phyloP scores from a whole-genome alignment of 2,113 vertebrate genomes.

The Anolis carolinensis region DNA sequence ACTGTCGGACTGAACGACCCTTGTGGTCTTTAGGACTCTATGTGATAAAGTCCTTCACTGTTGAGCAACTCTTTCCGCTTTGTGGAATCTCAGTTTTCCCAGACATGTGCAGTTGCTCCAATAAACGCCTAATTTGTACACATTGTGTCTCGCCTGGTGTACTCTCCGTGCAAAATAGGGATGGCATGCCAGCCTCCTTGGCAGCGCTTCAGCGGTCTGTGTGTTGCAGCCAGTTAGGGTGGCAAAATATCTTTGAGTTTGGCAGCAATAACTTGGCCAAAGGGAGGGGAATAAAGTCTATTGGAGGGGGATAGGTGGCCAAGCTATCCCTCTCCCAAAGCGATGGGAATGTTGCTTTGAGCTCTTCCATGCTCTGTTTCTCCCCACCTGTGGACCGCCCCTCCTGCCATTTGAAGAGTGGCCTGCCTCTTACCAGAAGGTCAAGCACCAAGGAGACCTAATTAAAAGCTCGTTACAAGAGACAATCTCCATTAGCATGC shows the following conservation, averaged over 20 bases:
- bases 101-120: too few species aligned
- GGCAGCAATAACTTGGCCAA: neutral
- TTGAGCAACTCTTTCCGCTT: too few species aligned
- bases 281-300: neutral
- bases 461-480: constrained; percentile 82
- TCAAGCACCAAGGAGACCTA: constrained; percentile 77
- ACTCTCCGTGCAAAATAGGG: neutral
- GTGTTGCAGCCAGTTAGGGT: neutral
- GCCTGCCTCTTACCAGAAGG: constrained; percentile 70
- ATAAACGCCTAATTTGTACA: too few species aligned
- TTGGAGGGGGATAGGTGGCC: neutral
- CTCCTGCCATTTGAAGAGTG: constrained; percentile 53
- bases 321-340: neutral
- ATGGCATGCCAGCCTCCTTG: neutral
- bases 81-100: too few species aligned
- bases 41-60: too few species aligned
- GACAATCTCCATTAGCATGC: constrained; percentile 75
- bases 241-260: neutral
- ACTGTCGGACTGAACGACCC: neutral
- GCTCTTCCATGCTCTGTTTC: constrained; percentile 43
- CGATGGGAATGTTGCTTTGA: constrained; percentile 28
- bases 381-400: constrained; percentile 56
- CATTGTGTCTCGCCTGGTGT: neutral
- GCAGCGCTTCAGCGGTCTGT: neutral
- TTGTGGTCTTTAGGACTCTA: too few species aligned